A percentile compares a stretch with the other conserved stretches of the same genome.
Conservation (phyloP, 2,888 invertebrate genomes). For the Neuroscelio doddi region DNA sequence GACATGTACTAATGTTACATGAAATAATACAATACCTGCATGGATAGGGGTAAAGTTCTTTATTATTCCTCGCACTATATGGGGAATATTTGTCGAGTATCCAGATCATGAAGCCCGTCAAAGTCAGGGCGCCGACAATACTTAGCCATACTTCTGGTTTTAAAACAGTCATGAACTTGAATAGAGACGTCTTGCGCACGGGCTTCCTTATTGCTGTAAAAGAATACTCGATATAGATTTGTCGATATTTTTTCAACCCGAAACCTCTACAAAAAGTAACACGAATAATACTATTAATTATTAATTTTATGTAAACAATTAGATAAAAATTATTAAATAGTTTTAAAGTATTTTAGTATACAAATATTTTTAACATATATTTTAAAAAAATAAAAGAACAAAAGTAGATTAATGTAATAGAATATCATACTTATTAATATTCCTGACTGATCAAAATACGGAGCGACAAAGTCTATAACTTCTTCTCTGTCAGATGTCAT, state of each 20-base stretch:
- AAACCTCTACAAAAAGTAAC: too few relatives aligned
- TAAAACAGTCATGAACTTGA: constrained; percentile 95
- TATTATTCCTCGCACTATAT: constrained; percentile 89
- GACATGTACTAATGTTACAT: too few relatives aligned
- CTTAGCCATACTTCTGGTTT: constrained; percentile 91
- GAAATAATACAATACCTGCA: constrained; percentile 76
- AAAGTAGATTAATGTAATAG: too few relatives aligned
- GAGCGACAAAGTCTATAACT: constrained; percentile 91
- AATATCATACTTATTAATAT: constrained; percentile 82
- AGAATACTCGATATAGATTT: constrained; percentile 5
- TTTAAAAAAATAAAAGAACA: too few relatives aligned
- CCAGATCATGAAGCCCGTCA: constrained; percentile 92
- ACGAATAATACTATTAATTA: too few relatives aligned
- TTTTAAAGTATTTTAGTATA: too few relatives aligned
- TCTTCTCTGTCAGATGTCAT: constrained; percentile 95
- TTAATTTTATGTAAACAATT: too few relatives aligned
- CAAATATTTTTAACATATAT: too few relatives aligned
- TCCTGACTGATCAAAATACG: constrained; percentile 94
- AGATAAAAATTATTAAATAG: too few relatives aligned
- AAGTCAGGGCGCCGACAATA: constrained; percentile 86
- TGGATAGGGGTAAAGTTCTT: constrained; percentile 84
- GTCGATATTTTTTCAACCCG: too few relatives aligned
- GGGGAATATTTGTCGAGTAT: constrained; percentile 91
- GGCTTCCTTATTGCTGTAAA: constrained; percentile 87
- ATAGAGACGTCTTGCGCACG: constrained; percentile 85